Evolutionary conservation across 1,140 invertebrate species (phyloP), one percentile per base, ranked within the genome.

Genomic region (Brachionus paranguensis): DNA sequence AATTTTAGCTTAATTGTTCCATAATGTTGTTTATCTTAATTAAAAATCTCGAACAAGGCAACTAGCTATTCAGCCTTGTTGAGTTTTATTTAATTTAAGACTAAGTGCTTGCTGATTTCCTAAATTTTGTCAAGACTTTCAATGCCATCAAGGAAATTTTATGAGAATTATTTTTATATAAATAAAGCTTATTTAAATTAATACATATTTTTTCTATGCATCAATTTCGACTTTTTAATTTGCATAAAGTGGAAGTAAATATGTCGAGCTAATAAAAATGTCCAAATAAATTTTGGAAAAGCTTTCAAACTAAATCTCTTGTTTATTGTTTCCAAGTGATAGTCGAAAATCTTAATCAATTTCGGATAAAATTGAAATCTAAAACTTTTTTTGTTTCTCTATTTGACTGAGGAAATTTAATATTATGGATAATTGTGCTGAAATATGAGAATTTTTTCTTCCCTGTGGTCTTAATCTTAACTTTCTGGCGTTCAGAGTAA

Each of bases 11-110:
- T 60, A 60, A 60, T 60, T 60, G 53, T 60, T 60, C 53, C 53
- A 60, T 60, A 60, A 60, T 60, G 53, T 60, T 60, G 53, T 60
- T 60, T 60, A 60, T 60, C n/a, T 60, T 60, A 60, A 60, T 60
- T 60, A 60, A 60, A 60, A 60, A 60, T 60, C 53, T 60, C n/a
- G 17, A 60, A 20, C n/a, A 20, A 60, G 20, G 53, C 53, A 60
- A 24, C 53, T 60, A 60, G n/a, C 53, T 20, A 60, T 60, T 10
- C n/a, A 60, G 53, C 53, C 53, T 60, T 60, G 53, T 60, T 60
- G 53, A 24, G 53, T 20, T 60, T 60, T 60, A 60, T 60, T 60
- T 60, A 60, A 60, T 60, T 60, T 60, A 60, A 60, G 17, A 20
- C 20, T 60, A 60, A 60, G 53, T 60, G 53, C 53, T 60, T 60